Percentiles rank a stretch among this genome's conserved stretches.
phyloP scores from a whole-genome alignment of 2,797 vertebrate genomes.

The Lophura swinhoii region DNA sequence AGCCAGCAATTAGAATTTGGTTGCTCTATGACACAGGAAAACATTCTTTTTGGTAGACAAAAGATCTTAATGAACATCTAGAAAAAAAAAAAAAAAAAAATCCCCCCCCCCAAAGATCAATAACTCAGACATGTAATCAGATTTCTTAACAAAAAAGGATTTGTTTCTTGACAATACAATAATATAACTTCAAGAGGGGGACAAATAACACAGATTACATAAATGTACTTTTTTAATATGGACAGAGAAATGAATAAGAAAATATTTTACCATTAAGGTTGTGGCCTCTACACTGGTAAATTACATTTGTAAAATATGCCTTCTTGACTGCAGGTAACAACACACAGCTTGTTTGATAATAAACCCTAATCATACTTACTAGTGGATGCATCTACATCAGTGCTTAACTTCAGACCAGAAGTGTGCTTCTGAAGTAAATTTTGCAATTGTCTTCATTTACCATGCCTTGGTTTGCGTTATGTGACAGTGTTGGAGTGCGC shows the following conservation, averaged over 20 bases:
- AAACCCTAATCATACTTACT: not conserved
- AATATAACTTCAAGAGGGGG: slow-evolving; percentile 42
- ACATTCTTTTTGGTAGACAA: slow-evolving; percentile 82
- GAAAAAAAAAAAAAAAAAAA: slow-evolving; percentile 25
- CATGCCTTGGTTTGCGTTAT: not conserved
- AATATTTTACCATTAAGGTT: not conserved
- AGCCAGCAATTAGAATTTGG: slow-evolving; percentile 85
- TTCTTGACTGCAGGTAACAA: not conserved
- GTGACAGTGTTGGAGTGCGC: not conserved
- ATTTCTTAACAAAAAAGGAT: slow-evolving; percentile 74
- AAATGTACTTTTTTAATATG: slow-evolving; percentile 32
- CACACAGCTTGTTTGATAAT: not conserved
- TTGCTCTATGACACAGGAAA: slow-evolving; percentile 80
- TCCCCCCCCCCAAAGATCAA: slow-evolving; percentile 55
- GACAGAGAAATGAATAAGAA: not conserved
- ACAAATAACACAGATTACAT: slow-evolving; percentile 25
- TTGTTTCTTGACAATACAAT: slow-evolving; percentile 64
- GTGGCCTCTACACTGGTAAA: not conserved
- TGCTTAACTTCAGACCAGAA: not conserved
- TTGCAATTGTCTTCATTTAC: slow-evolving; percentile 19
- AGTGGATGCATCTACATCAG: not conserved
- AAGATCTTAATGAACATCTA: slow-evolving; percentile 79
- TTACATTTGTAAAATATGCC: not conserved
- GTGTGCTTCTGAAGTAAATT: slow-evolving; percentile 18
- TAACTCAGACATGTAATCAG: slow-evolving; percentile 82